Conservation (phyloP, 2,113 vertebrate genomes). For the Prochilodus magdalenae region DNA sequence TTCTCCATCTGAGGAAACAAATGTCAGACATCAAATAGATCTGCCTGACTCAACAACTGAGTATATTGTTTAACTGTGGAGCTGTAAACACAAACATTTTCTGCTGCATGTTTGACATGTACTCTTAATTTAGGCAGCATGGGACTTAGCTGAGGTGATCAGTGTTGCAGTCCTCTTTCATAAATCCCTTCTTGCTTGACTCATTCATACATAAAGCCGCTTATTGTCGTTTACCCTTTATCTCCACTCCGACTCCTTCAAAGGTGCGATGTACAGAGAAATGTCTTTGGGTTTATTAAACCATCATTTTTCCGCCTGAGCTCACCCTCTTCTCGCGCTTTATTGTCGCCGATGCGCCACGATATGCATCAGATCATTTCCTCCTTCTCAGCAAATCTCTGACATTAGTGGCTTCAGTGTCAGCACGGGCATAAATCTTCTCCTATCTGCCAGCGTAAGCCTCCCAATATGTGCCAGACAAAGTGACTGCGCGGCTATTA, state of each 20-base stretch:
- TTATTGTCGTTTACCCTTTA: constrained; percentile 39
- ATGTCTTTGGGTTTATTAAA: constrained; percentile 45
- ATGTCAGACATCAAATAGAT: too few relatives aligned
- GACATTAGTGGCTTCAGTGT: constrained; percentile 48
- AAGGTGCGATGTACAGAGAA: constrained; percentile 11
- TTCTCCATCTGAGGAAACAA: too few relatives aligned
- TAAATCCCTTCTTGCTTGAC: constrained; percentile 21
- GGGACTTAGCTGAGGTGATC: constrained; percentile 9
- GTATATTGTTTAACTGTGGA: background rate
- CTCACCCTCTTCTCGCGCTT: constrained; percentile 20
- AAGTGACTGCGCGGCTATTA: constrained; percentile 68
- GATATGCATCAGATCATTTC: constrained; percentile 57
- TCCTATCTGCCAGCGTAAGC: constrained; percentile 56
- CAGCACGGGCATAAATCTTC: constrained; percentile 42
- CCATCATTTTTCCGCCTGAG: constrained; percentile 24
- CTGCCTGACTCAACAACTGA: too few relatives aligned
- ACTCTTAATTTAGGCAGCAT: background rate
- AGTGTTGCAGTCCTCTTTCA: constrained; percentile 15
- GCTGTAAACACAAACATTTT: background rate
- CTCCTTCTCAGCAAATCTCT: constrained; percentile 47
- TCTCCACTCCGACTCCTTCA: background rate
- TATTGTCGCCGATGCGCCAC: constrained; percentile 36
- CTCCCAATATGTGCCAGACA: constrained; percentile 75
- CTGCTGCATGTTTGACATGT: background rate
- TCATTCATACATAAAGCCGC: constrained; percentile 12